A percentile compares a stretch with the other conserved stretches of the same genome.
Evolutionary conservation across 2,888 invertebrate genomes (phyloP).

Genomic region (Aporophyla nigra): DNA sequence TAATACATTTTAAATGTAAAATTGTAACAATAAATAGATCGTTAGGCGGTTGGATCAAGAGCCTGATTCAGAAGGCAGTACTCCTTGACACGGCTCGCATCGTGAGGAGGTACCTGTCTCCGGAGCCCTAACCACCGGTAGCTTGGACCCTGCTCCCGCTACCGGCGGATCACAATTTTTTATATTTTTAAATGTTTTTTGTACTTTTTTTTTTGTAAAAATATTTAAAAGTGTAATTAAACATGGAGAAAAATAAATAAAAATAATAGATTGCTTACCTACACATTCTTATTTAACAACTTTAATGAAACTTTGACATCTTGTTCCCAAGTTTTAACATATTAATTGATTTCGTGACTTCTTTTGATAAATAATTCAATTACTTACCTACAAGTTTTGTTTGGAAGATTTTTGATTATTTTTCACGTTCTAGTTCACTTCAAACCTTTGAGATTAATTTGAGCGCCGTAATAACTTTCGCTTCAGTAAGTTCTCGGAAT

Average conservation of each 20-base stretch:
- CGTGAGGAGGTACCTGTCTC: too few relatives aligned
- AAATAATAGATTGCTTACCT: background rate
- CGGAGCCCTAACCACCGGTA: too few relatives aligned
- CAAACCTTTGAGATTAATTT: background rate
- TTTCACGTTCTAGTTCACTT: slow-evolving; percentile 8
- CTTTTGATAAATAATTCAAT: slow-evolving; percentile 56
- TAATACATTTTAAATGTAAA: background rate
- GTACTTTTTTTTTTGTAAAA: too few relatives aligned
- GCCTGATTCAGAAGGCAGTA: too few relatives aligned
- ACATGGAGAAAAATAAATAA: too few relatives aligned
- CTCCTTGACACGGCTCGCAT: too few relatives aligned
- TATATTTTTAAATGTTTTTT: too few relatives aligned
- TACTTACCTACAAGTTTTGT: slow-evolving; percentile 28
- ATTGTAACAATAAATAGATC: background rate
- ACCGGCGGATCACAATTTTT: too few relatives aligned
- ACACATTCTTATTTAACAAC: slow-evolving; percentile 24
- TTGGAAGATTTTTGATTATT: slow-evolving; percentile 37
- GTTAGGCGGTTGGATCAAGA: too few relatives aligned
- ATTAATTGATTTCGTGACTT: slow-evolving; percentile 52
- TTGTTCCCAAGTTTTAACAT: slow-evolving; percentile 54
- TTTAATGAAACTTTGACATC: slow-evolving; percentile 41
- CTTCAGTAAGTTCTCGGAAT: background rate
- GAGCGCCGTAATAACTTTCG: background rate
- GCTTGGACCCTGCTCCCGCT: too few relatives aligned
- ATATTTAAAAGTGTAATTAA: too few relatives aligned